Evolutionary conservation across 2,113 vertebrate species (phyloP).

Genomic region (Rissa tridactyla): DNA sequence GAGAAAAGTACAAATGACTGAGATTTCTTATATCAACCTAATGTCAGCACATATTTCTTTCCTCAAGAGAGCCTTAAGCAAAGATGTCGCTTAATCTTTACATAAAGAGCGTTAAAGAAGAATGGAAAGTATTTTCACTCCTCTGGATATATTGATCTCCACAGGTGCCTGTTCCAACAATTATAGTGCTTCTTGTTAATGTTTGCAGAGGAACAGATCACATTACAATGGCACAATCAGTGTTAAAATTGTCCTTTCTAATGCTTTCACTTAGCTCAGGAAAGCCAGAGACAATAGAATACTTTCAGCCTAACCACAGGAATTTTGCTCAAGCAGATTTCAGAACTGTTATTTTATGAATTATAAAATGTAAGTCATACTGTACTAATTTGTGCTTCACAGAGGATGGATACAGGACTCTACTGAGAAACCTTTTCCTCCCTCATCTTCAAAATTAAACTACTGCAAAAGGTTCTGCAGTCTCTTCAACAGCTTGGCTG

Average conservation of each 20-base stretch:
- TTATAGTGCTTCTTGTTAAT: neutral
- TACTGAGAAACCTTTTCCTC: neutral
- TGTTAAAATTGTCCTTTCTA: neutral
- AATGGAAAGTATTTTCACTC: neutral
- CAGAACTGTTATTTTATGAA: neutral
- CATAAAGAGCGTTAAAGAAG: neutral
- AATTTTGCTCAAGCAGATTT: neutral
- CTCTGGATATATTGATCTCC: neutral
- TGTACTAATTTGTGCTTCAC: neutral
- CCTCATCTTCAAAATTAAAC: neutral
- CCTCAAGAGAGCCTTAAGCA: neutral
- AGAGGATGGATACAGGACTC: neutral
- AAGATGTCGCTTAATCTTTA: neutral
- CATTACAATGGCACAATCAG: neutral
- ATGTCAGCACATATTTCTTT: neutral
- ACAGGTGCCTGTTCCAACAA: neutral
- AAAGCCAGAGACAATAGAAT: conserved; percentile 21
- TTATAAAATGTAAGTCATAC: neutral
- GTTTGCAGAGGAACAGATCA: neutral
- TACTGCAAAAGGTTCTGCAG: neutral
- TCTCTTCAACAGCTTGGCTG: neutral
- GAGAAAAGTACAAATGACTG: neutral
- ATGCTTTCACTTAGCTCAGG: neutral
- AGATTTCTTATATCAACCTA: neutral
- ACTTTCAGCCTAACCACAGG: neutral